Conservation (phyloP, 2,113 vertebrate genomes). For the Rafetus swinhoei region DNA sequence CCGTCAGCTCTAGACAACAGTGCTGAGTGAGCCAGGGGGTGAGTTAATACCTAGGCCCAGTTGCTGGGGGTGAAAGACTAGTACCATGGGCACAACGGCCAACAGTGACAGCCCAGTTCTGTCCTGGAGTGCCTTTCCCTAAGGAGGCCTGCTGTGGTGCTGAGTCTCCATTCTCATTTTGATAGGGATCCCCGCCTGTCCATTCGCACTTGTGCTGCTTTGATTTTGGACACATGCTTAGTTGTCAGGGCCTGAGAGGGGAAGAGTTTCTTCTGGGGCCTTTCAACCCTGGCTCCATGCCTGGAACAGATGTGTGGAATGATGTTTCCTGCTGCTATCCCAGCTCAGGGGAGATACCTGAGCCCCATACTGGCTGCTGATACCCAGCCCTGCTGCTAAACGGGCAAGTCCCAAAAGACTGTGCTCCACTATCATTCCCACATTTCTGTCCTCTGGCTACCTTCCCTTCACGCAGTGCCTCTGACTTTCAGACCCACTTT, state of each 20-base stretch:
- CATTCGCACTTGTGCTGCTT: background rate
- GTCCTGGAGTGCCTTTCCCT: background rate
- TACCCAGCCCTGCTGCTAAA: background rate
- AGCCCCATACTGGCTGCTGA: no score
- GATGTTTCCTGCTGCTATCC: background rate
- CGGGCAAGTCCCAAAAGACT: background rate
- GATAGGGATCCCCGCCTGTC: background rate
- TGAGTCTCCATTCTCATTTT: background rate
- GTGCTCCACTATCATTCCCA: background rate
- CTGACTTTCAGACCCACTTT: background rate
- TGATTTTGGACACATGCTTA: background rate
- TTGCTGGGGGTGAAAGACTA: background rate
- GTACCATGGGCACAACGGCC: accelerated
- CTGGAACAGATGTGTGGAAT: background rate
- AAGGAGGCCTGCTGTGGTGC: background rate
- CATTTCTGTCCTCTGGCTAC: background rate
- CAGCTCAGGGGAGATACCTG: background rate
- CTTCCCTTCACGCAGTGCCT: background rate
- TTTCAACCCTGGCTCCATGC: background rate
- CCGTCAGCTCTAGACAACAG: background rate
- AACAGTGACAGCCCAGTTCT: background rate
- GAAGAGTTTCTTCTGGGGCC: background rate
- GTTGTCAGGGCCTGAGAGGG: background rate
- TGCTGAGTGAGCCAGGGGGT: background rate
- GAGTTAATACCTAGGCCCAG: background rate